Evolutionary conservation across 2,113 vertebrate genomes (phyloP), one percentile per base, ranked within the genome.

Genomic region (Corythornis cristatus): DNA sequence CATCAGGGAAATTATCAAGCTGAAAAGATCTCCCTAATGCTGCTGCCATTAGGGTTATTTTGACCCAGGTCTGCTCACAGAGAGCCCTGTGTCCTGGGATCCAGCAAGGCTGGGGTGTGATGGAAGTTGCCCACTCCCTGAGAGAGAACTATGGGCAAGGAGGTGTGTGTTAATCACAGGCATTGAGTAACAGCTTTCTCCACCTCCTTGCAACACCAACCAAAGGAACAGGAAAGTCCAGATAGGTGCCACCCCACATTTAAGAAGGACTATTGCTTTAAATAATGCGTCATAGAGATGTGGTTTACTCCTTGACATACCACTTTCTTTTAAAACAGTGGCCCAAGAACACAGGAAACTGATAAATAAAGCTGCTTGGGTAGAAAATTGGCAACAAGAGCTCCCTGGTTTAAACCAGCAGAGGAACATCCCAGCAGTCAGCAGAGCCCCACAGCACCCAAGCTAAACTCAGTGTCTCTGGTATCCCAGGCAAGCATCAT

Each of bases 21-120:
- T 65, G 45, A 67, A 43, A 60, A 61, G 11, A 80, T 4, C 2
- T 16, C 19, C 25, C 15, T 1, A 1, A 0, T 1, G 29, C 9
- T 18, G 4, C 46, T 82, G 56, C 5, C 35, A 29, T 35, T 21
- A 11, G 31, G 4, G 12, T 5, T 51, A 5, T 72, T 76, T 80
- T 75, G 26, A 14, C 53, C 43, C 26, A 31, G 23, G 16, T 56
- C 14, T 80, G 58, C 28, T 68, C 16, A 21, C 4, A 3, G 35
- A 20, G 25, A 83, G 40, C 4, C 4, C 37, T 0, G 0, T 33
- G 51, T 11, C 11, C 33, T 0, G 0, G 45, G 15, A 8, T 31
- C 37, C 28, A 48, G 18, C 37, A 75, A 54, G 54, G 31, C 35
- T 56, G 28, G 12, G 25, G 7, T 9, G 12, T 3, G 11, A 26